Evolutionary conservation across 1,140 invertebrate genomes (phyloP).

Genomic region (Formica selysi): DNA sequence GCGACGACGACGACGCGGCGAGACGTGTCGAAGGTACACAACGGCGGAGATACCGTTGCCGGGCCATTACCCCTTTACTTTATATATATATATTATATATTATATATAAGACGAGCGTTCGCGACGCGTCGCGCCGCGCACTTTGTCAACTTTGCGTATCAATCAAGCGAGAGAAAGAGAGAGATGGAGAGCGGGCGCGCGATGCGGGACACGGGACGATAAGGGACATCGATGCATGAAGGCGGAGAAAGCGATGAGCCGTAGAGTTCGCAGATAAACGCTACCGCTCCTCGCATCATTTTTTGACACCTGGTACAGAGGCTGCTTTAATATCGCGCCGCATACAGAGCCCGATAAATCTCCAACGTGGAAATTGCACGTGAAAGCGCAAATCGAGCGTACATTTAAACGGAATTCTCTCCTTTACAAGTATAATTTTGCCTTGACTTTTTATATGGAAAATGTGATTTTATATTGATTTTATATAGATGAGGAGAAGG

Average conservation of each 20-base stretch:
- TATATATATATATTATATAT: constrained; percentile 11
- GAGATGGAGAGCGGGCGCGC: constrained; percentile 38
- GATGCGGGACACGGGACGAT: constrained; percentile 46
- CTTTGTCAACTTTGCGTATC: constrained; percentile 81
- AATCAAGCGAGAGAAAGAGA: constrained; percentile 57
- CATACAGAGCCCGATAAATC: constrained; percentile 44
- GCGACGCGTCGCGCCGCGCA: constrained; percentile 69
- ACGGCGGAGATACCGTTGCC: constrained; percentile 76
- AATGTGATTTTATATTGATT: not conserved
- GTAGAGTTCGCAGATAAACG: constrained; percentile 71
- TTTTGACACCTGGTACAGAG: constrained; percentile 40
- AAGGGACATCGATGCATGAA: constrained; percentile 64
- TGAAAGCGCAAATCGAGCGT: constrained; percentile 51
- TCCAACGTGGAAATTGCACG: constrained; percentile 41
- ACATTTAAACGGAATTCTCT: constrained; percentile 19
- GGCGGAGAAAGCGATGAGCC: constrained; percentile 73
- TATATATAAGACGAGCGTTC: constrained; percentile 37
- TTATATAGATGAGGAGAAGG: too few relatives aligned
- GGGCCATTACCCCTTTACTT: constrained; percentile 81
- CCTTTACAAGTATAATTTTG: not conserved
- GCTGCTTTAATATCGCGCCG: constrained; percentile 63
- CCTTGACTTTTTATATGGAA: not conserved
- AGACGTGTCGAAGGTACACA: constrained; percentile 69
- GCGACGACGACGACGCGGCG: constrained; percentile 38
- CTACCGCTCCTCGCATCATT: constrained; percentile 40